A percentile compares a stretch with the other conserved stretches of the same genome.
phyloP scores from a whole-genome alignment of 2,888 invertebrate genomes.

The Darwinula stevensoni region DNA sequence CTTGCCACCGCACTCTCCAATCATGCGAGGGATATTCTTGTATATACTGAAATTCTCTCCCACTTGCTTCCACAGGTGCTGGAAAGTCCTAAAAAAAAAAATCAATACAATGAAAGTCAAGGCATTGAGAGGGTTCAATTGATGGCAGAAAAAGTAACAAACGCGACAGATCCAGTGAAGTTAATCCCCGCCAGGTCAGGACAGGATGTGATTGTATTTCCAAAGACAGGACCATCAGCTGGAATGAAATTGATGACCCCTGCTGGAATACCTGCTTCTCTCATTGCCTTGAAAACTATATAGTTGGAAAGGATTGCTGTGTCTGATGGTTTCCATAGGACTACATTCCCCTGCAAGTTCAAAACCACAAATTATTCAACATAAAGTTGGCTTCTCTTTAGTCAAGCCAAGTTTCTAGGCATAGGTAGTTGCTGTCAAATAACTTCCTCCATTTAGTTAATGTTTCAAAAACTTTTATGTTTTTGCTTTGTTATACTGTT shows the following conservation, averaged over 20 bases:
- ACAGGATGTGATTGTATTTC: slow-evolving; percentile 55
- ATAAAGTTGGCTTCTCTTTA: background rate
- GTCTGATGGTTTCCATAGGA: slow-evolving; percentile 95
- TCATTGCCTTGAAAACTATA: slow-evolving; percentile 65
- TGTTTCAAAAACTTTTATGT: no score
- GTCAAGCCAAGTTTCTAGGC: no score
- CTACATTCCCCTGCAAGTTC: slow-evolving; percentile 48
- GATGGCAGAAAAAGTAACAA: background rate
- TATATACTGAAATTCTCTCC: slow-evolving; percentile 59
- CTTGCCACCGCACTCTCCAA: slow-evolving; percentile 95
- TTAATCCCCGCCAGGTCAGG: slow-evolving; percentile 72
- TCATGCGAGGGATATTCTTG: slow-evolving; percentile 64
- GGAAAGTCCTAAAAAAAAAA: slow-evolving; percentile 37
- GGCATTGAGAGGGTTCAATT: background rate
- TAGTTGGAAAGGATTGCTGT: slow-evolving; percentile 88
- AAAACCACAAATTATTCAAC: slow-evolving; percentile 6
- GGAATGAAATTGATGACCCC: slow-evolving; percentile 95
- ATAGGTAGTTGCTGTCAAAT: no score
- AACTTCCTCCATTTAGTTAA: no score
- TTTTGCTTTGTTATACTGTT: no score
- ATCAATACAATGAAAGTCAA: slow-evolving; percentile 4
- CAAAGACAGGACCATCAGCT: slow-evolving; percentile 80
- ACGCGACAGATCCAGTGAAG: slow-evolving; percentile 91
- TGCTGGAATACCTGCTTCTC: slow-evolving; percentile 81
- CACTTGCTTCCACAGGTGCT: slow-evolving; percentile 69